Evolutionary conservation across 2,113 vertebrate species (phyloP).

Genomic region (Arenaria interpres): DNA sequence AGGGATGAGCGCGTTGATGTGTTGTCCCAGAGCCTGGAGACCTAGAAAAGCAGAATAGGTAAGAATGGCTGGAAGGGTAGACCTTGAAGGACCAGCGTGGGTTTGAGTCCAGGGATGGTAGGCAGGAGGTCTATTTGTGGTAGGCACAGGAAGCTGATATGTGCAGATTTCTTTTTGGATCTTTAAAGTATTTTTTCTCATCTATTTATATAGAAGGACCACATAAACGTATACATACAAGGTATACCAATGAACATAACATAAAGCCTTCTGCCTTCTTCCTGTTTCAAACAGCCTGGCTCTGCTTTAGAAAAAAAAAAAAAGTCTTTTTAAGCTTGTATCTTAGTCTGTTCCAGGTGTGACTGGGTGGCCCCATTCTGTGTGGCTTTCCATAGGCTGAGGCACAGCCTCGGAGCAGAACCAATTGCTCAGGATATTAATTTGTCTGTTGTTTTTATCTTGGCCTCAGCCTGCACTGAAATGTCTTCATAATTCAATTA

Average conservation of each 20-base stretch:
- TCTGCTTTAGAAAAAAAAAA: not conserved
- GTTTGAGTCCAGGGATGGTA: not conserved
- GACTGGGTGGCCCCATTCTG: not conserved
- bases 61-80: not conserved
- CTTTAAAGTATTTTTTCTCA: not conserved
- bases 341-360: not conserved
- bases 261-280: not conserved
- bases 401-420: not conserved
- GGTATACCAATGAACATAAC: not conserved
- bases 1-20: fast-evolving
- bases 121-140: not conserved
- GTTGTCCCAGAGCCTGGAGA: not conserved
- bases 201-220: not conserved
- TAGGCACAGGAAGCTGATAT: not conserved
- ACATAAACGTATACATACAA: too few species aligned
- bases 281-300: not conserved
- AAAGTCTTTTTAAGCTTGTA: fast-evolving
- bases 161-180: not conserved
- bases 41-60: not conserved
- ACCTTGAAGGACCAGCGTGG: not conserved
- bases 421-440: not conserved
- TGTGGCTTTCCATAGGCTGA: not conserved
- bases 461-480: not conserved
- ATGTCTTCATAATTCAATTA: not conserved
- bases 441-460: not conserved